A percentile compares a stretch with the other conserved stretches of the same genome.
Evolutionary conservation across 1,140 invertebrate genomes (phyloP).

Genomic region (Apolygus lucorum): DNA sequence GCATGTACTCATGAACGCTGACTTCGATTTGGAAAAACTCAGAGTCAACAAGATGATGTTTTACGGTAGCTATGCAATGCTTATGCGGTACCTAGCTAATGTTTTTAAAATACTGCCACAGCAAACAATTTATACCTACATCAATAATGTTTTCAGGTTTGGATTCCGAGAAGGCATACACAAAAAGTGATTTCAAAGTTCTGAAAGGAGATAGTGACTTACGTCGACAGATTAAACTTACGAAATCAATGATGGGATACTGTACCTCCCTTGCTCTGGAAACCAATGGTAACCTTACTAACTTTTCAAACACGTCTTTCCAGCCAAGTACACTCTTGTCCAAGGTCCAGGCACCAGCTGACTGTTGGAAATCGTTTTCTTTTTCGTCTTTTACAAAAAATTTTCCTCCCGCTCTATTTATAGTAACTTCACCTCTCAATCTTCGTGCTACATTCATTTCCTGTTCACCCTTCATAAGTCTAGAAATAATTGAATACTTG

Average conservation of each 20-base stretch:
- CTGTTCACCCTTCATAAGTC: neutral
- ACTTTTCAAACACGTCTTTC: too few species aligned
- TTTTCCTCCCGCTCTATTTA: too few species aligned
- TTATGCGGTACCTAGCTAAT: too few species aligned
- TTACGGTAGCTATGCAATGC: too few species aligned
- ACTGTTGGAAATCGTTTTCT: too few species aligned
- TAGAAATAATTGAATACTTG: too few species aligned
- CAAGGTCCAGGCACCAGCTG: too few species aligned
- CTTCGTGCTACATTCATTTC: neutral
- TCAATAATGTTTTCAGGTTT: slow-evolving; percentile 29
- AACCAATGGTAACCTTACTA: slow-evolving; percentile 80
- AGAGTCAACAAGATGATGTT: slow-evolving; percentile 60
- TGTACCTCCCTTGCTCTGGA: slow-evolving; percentile 72
- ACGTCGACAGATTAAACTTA: slow-evolving; percentile 58
- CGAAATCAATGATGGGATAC: slow-evolving; percentile 63
- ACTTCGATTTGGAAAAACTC: slow-evolving; percentile 61
- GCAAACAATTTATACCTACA: too few species aligned
- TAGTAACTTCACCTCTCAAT: too few species aligned
- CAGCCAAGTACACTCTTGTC: too few species aligned
- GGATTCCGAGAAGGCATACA: slow-evolving; percentile 62
- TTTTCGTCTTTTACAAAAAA: too few species aligned
- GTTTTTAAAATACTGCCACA: too few species aligned
- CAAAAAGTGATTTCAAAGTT: slow-evolving; percentile 60
- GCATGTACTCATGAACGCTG: slow-evolving; percentile 72
- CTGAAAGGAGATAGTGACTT: slow-evolving; percentile 57